These are phyloP conservation scores for Buteo buteo DNA, from an alignment of 2,113 vertebrate genomes.

Conservation along the genomic window DNA sequence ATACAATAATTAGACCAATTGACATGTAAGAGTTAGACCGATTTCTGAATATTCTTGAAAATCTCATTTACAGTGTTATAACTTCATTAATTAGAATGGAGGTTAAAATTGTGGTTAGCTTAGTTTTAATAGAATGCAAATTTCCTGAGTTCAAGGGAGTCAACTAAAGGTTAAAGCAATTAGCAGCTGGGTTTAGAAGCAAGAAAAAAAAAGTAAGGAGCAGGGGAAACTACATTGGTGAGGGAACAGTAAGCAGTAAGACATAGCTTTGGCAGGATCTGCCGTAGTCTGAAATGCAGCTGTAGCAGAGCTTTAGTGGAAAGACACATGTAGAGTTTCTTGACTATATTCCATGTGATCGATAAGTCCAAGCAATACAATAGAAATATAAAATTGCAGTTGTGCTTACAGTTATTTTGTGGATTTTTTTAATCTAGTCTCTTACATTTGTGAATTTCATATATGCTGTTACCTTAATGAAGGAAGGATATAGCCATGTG, in stretches of 20 bases:
- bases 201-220: background rate
- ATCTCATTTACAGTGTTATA: background rate
- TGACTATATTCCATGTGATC: background rate
- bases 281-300: background rate
- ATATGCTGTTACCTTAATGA: background rate
- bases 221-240: background rate
- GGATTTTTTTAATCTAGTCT: background rate
- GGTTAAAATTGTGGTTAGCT: background rate
- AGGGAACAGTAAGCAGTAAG: background rate
- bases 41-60: background rate
- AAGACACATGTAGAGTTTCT: background rate
- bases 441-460: background rate
- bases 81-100: background rate
- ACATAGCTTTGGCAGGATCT: background rate
- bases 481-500: background rate
- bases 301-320: background rate
- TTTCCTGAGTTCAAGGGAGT: background rate
- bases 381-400: background rate
- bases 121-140: background rate
- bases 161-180: constrained; percentile 14
- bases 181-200: background rate
- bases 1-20: background rate
- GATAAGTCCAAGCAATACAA: background rate
- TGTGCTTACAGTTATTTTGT: background rate
- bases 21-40: background rate